Evolutionary conservation across 2,888 invertebrate genomes (phyloP).

Genomic region (Chorisops tibialis): DNA sequence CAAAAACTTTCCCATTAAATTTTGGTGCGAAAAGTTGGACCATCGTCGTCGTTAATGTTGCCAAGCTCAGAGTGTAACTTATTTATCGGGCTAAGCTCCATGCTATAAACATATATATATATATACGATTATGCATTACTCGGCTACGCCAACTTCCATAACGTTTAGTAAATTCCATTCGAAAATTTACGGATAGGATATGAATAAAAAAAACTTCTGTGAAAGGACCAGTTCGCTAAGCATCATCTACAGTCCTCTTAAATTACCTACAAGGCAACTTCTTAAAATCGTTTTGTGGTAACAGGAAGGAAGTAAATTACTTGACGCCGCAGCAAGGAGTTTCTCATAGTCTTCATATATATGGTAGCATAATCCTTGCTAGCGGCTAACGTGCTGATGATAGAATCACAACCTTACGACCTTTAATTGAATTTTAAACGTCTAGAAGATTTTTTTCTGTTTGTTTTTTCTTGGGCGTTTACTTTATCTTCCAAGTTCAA

Average conservation of each 20-base stretch:
- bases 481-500: too few relatives aligned
- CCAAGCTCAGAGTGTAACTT: not conserved
- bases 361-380: too few relatives aligned
- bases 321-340: not conserved
- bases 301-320: slow-evolving; percentile 1
- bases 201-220: too few relatives aligned
- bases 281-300: not conserved
- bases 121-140: too few relatives aligned
- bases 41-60: not conserved
- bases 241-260: not conserved
- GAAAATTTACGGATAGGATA: too few relatives aligned
- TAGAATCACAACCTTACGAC: slow-evolving; percentile 7
- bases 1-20: slow-evolving; percentile 24
- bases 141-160: too few relatives aligned
- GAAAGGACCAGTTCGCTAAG: too few relatives aligned
- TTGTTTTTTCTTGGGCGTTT: not conserved
- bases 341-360: too few relatives aligned
- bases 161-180: too few relatives aligned
- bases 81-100: not conserved
- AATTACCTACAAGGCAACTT: not conserved
- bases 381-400: not conserved
- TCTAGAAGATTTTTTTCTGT: slow-evolving; percentile 17
- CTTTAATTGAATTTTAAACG: slow-evolving; percentile 20
- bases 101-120: too few relatives aligned
- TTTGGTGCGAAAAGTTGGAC: slow-evolving; percentile 19